Evolutionary conservation across 2,113 vertebrate genomes (phyloP).

Genomic region (Scomber japonicus): DNA sequence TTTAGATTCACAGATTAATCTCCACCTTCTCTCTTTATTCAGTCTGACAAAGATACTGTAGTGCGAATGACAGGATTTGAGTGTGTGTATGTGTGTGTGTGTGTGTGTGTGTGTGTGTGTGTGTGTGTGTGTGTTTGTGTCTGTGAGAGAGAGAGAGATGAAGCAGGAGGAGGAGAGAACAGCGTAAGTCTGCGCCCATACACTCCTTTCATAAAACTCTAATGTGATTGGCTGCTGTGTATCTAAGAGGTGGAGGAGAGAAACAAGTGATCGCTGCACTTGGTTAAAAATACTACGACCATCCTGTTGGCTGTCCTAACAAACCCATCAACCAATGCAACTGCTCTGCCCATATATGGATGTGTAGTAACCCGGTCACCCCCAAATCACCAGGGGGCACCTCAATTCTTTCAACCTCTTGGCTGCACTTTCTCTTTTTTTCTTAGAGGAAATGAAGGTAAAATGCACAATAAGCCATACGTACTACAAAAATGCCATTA

Average conservation of each 20-base stretch:
- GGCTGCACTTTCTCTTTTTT: neutral
- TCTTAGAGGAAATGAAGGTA: neutral
- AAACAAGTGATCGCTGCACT: slow-evolving; percentile 9
- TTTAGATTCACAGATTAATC: too few relatives aligned
- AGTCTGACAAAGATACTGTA: too few relatives aligned
- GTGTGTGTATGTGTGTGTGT: neutral
- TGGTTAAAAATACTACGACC: neutral
- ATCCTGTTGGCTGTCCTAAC: slow-evolving; percentile 4
- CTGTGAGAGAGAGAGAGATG: neutral
- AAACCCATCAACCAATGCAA: neutral
- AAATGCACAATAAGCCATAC: neutral
- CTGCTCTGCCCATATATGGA: slow-evolving; percentile 24
- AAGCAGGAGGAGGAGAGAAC: neutral
- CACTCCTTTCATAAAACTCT: neutral
- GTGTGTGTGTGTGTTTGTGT: neutral
- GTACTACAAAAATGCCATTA: slow-evolving; percentile 1
- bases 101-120: neutral
- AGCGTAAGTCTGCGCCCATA: neutral
- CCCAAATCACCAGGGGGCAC: neutral
- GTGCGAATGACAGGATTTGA: too few relatives aligned
- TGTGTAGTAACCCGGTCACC: slow-evolving; percentile 19
- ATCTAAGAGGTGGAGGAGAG: slow-evolving; percentile 17
- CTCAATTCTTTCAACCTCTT: neutral
- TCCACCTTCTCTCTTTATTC: too few relatives aligned
- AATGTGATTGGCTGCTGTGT: slow-evolving; percentile 16